A percentile compares a stretch with the other conserved stretches of the same genome.
phyloP scores from a whole-genome alignment of 64 coral and sea anemone genomes.

The Porites australiensis region DNA sequence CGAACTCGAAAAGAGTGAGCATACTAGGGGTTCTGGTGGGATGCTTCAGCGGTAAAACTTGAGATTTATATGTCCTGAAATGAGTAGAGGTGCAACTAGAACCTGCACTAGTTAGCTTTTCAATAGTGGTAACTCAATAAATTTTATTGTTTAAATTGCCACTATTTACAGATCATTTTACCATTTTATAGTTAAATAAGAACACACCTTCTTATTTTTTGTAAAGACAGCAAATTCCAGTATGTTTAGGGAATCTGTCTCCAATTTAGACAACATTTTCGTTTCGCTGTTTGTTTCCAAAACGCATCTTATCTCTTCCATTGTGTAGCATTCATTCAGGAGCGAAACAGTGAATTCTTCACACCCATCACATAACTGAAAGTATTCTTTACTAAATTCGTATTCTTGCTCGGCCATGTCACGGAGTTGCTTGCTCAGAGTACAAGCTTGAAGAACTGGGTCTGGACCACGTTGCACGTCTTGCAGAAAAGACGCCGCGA shows the following conservation, averaged over 20 bases:
- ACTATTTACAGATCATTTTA: too few relatives aligned
- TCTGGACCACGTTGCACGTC: background rate
- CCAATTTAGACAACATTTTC: too few relatives aligned
- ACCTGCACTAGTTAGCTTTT: too few relatives aligned
- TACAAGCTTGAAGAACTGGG: constrained; percentile 4
- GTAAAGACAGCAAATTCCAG: constrained; percentile 24
- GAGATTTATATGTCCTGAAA: too few relatives aligned
- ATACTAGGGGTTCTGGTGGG: too few relatives aligned
- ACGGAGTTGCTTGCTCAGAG: background rate
- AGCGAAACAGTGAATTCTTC: constrained; percentile 14
- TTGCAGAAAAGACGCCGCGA: constrained; percentile 15
- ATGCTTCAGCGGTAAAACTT: too few relatives aligned
- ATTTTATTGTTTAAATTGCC: too few relatives aligned
- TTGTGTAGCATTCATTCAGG: constrained; percentile 25
- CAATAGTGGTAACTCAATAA: too few relatives aligned
- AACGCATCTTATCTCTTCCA: constrained; percentile 44
- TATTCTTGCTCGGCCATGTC: constrained; percentile 17
- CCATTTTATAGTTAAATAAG: background rate
- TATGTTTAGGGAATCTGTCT: background rate
- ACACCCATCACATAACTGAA: background rate
- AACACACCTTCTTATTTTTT: background rate
- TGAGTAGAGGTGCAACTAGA: too few relatives aligned
- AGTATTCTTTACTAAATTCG: constrained; percentile 15
- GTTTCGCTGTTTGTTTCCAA: background rate
- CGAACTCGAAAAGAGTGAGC: too few relatives aligned